phyloP scores from a whole-genome alignment of 2,888 invertebrate species.

The Bimastos eiseni region DNA sequence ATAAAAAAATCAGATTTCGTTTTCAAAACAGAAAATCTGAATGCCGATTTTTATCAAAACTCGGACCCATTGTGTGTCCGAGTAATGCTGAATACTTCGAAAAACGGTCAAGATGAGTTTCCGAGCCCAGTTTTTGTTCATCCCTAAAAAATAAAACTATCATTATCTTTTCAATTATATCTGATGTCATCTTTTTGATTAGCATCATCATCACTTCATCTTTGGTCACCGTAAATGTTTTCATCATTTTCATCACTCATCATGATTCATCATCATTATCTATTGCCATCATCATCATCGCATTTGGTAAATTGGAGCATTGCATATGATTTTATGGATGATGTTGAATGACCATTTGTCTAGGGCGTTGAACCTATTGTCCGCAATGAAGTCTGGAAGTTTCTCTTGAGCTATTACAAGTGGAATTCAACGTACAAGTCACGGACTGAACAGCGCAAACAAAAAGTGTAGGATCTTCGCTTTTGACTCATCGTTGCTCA shows the following conservation, averaged over 20 bases:
- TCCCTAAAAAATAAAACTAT: no score
- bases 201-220: background rate
- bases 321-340: no score
- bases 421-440: conserved; percentile 80
- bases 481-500: background rate
- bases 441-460: conserved; percentile 72
- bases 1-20: no score
- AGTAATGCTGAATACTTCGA: no score
- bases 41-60: no score
- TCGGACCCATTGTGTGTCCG: no score
- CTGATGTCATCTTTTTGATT: background rate
- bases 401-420: conserved; percentile 82
- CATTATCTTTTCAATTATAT: background rate
- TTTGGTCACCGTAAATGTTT: background rate
- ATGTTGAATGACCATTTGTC: conserved; percentile 37
- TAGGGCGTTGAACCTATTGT: conserved; percentile 77
- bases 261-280: background rate
- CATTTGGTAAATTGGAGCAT: background rate
- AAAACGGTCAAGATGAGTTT: no score
- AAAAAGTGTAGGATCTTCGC: conserved; percentile 68
- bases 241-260: background rate
- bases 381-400: conserved; percentile 84
- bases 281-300: background rate
- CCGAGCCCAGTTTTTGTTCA: no score
- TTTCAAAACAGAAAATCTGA: no score